Conservation (phyloP, 2,113 vertebrate species). For the Dasyurus viverrinus region DNA sequence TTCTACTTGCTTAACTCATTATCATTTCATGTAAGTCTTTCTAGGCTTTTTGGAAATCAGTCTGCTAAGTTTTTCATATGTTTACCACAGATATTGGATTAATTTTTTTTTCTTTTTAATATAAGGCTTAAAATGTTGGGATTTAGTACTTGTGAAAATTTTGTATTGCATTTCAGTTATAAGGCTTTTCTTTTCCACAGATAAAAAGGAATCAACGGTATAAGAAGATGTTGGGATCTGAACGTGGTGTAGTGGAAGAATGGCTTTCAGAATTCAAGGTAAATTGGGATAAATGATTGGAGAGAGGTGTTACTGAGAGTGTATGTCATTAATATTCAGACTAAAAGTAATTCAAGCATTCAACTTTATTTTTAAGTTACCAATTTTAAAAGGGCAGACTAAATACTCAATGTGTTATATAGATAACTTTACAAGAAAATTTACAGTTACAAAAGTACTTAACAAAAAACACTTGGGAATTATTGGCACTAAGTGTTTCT, state of each 20-base stretch:
- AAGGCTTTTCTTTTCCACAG: constrained; percentile 60
- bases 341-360: neutral
- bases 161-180: neutral
- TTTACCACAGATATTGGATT: constrained; percentile 1
- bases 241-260: constrained; percentile 96
- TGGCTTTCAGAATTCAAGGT: constrained; percentile 99
- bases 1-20: too few species aligned
- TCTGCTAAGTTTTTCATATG: too few species aligned
- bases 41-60: too few species aligned
- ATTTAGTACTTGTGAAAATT: constrained; percentile 32
- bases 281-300: constrained; percentile 64
- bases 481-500: neutral
- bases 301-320: neutral
- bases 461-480: neutral
- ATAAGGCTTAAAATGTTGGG: constrained; percentile 20
- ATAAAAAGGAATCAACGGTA: constrained; percentile 81
- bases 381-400: constrained; percentile 16
- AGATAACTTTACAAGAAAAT: neutral
- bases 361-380: neutral
- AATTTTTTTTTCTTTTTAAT: constrained; percentile 43
- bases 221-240: constrained; percentile 94
- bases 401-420: neutral
- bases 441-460: neutral
- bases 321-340: neutral
- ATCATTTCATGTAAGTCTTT: too few species aligned